Evolutionary conservation across 1,140 invertebrate species (phyloP).

Genomic region (Euura lappo): DNA sequence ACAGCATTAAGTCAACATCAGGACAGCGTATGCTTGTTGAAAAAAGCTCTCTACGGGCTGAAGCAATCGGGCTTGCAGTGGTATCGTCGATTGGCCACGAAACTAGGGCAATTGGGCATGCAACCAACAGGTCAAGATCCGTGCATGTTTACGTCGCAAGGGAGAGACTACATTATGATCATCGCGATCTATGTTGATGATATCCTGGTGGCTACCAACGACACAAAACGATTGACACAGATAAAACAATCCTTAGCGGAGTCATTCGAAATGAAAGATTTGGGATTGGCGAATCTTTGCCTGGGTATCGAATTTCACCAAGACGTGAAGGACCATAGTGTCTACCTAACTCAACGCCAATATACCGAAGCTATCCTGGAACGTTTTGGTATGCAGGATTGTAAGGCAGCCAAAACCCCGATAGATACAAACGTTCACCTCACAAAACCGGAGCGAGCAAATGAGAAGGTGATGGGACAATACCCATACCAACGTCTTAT

Average conservation of each 20-base stretch:
- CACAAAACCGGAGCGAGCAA: constrained; percentile 8
- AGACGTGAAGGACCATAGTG: background rate
- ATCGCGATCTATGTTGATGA: constrained; percentile 26
- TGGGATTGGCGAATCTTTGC: constrained; percentile 23
- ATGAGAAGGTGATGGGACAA: constrained; percentile 11
- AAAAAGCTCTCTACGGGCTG: constrained; percentile 21
- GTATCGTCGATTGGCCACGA: constrained; percentile 21
- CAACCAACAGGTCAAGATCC: constrained; percentile 9
- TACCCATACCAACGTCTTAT: constrained; percentile 41
- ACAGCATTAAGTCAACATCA: background rate
- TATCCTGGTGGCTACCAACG: constrained; percentile 19
- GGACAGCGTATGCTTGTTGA: constrained; percentile 11
- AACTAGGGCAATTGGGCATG: constrained; percentile 18
- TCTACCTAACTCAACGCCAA: constrained; percentile 14
- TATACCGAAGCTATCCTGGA: constrained; percentile 30
- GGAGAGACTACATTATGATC: constrained; percentile 8
- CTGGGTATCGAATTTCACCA: constrained; percentile 24
- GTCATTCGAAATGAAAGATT: constrained; percentile 31
- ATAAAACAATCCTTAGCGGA: constrained; percentile 20
- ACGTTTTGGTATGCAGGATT: constrained; percentile 39
- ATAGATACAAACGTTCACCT: constrained; percentile 28
- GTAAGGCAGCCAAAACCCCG: constrained; percentile 35
- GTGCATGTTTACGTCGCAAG: background rate
- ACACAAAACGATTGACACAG: constrained; percentile 11
- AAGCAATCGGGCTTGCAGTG: constrained; percentile 19